Base-by-base conservation (phyloP, 1,140 invertebrate genomes). In the Neomicropteryx cornuta region DNA sequence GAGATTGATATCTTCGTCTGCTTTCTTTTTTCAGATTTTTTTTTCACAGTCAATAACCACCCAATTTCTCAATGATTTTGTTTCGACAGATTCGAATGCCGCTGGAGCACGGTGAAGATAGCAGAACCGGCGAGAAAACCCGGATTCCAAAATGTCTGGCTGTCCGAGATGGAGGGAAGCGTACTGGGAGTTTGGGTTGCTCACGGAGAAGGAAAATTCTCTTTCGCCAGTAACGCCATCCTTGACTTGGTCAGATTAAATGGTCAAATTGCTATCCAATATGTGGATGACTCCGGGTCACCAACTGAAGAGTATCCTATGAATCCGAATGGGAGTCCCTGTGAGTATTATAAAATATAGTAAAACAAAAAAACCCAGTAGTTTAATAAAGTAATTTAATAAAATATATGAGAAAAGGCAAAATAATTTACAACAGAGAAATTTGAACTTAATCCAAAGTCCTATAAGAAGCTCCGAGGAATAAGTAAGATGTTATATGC, bases 101-200 rank as follows among this genome's bases (percentile, higher is more conserved):
- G 93, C 18, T 98, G 90, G 79, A 78, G 73, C 16, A 83, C 86
- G 0, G 83, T 97, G 0, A 76, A 67, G 46, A 82, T 97, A 35
- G 53, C 46, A 8, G 47, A 60, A 18, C 36, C 46, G 5, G 52
- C 48, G 4, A n/a, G n/a, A n/a, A n/a, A n/a, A n/a, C n/a, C n/a
- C n/a, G 62, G 76, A 29, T 68, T 74, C 46, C 77, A 76, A 16
- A 75, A 79, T 2, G 82, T 97, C 6, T 92, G 97, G 89, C 66
- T 97, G 33, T 60, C 70, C 45, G 87, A 76, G 4, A 95, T 98
- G 92, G 75, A 82, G 39, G 79, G 75, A 5, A 81, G 82, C 3
- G 66, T 83, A 0, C 67, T 97, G 18, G 94, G 94, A 10, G 83
- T 96, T 43, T 98, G 94, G 94, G 76, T 92, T 18, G 91, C 93